Base-by-base conservation (phyloP, 1,140 invertebrate genomes). In the Sycobia sp. region DNA sequence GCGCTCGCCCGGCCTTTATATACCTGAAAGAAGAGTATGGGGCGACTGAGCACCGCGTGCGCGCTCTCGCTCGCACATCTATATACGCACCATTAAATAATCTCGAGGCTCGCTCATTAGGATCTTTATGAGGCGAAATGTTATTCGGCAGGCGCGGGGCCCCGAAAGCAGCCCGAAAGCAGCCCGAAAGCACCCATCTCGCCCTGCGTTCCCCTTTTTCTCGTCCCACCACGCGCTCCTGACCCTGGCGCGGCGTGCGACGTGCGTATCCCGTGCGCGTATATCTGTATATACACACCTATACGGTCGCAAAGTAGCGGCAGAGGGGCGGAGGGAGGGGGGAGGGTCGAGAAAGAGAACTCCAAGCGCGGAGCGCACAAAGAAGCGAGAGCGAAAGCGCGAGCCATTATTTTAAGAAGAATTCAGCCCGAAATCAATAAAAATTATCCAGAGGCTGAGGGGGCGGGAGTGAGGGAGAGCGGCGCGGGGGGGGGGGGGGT, bases 71-170 rank as follows among this genome's bases (percentile, higher is more conserved):
- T 55, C 50, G n/a, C 16, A 65, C 47, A 50, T 60, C 43, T 44
- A 57, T 70, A 70, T 55, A 70, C 68, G 63, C 69, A 69, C 72
- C 75, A 77, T 78, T 78, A 80, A 78, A 76, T 77, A 78, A 76
- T 75, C 73, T 73, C 51, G 53, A 67, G 62, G 62, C 69, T 70
- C 67, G 71, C 71, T 79, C 76, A 78, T 78, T 74, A 78, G 71
- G 70, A 76, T 73, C 71, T 77, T 77, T 75, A 75, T 72, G 72
- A 74, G 70, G 67, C 71, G 56, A 73, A 76, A 77, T 76, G 73
- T 75, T 75, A 73, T 73, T 74, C 71, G 62, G 60, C n/a, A n/a
- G n/a, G 65, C 51, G 43, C 23, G 7, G 23, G 25, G 39, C 62
- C 41, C 66, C 49, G 23, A 7, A n/a, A n/a, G n/a, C n/a, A n/a